These are phyloP conservation scores for Bergia sp. DNA, from an alignment of 92 coral and sea anemone species.

Conservation along the genomic window DNA sequence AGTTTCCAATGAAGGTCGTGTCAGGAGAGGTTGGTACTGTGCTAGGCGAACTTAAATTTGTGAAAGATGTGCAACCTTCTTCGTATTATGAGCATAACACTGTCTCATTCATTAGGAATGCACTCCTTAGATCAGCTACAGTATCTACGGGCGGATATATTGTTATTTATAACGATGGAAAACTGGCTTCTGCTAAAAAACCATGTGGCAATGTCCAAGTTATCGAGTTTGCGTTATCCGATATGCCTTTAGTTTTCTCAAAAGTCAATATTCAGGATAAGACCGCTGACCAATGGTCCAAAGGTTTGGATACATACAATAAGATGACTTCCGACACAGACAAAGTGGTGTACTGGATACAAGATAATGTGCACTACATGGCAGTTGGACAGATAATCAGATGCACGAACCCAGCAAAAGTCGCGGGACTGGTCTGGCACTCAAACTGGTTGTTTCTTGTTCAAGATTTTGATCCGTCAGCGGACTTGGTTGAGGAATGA, in stretches of 20 bases:
- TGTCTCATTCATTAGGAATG: neutral
- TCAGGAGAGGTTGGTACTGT: conserved; percentile 50
- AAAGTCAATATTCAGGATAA: conserved; percentile 40
- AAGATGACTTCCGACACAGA: conserved; percentile 11
- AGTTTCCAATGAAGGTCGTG: conserved; percentile 46
- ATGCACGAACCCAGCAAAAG: neutral
- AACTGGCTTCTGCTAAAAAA: neutral
- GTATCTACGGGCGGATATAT: conserved; percentile 53
- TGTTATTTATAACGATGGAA: conserved; percentile 24
- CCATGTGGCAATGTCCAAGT: conserved; percentile 17
- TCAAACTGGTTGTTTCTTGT: conserved; percentile 33
- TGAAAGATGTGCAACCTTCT: conserved; percentile 42
- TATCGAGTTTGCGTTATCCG: conserved; percentile 54
- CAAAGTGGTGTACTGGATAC: conserved; percentile 27
- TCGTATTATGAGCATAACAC: conserved; percentile 1
- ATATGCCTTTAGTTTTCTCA: neutral
- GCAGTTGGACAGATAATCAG: conserved; percentile 32
- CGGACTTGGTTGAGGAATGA: neutral
- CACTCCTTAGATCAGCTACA: neutral
- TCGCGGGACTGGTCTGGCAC: too few relatives aligned
- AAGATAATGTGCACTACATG: conserved; percentile 15
- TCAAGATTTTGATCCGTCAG: conserved; percentile 49
- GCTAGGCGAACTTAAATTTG: conserved; percentile 24
- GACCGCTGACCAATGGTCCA: neutral
- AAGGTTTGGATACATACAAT: conserved; percentile 41